Percentiles rank a stretch among this genome's conserved stretches.
Evolutionary conservation across 2,113 vertebrate species (phyloP).

Genomic region (Heterotis niloticus): DNA sequence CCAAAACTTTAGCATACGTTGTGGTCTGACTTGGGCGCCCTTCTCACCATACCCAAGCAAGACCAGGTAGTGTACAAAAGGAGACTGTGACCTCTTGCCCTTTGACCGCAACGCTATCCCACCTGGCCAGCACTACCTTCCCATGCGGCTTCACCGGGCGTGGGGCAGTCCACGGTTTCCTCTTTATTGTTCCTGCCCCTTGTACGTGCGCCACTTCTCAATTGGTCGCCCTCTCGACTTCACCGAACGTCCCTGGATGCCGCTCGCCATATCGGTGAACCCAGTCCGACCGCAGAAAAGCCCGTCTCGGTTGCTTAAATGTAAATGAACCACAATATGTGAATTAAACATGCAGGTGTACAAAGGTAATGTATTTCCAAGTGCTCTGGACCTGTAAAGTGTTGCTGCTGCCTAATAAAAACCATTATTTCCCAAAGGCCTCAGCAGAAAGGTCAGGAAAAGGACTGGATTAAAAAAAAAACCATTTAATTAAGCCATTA

Average conservation of each 20-base stretch:
- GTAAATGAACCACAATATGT: background rate
- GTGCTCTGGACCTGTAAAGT: background rate
- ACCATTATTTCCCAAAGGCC: constrained; percentile 2
- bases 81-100: no score
- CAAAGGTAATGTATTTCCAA: background rate
- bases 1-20: no score
- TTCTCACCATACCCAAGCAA: no score
- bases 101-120: no score
- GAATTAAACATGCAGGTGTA: background rate
- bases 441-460: background rate
- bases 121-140: no score
- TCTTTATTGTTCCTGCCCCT: background rate
- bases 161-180: background rate
- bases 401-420: background rate
- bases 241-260: background rate
- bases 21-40: no score
- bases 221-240: background rate
- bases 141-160: no score
- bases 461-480: background rate
- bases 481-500: constrained; percentile 3
- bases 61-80: no score
- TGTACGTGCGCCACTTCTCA: background rate
- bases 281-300: no score
- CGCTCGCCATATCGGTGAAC: background rate
- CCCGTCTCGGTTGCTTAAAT: no score